These are phyloP conservation scores for Zhuqinia jingwanae DNA, from an alignment of 2,888 invertebrate genomes.

Conservation along the genomic window DNA sequence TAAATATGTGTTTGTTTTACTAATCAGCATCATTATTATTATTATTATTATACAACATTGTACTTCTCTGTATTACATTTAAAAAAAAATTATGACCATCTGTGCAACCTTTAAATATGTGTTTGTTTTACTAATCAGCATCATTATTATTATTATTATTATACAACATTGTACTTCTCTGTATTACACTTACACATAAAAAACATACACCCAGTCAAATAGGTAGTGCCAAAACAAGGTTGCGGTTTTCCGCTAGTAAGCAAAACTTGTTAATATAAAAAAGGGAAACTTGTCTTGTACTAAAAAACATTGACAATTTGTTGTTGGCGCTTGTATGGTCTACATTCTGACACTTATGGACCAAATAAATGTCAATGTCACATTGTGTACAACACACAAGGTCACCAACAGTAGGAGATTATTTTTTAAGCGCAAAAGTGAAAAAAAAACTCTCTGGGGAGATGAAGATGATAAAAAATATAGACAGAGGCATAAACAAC, in stretches of 20 bases:
- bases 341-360: not conserved
- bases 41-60: not conserved
- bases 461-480: not conserved
- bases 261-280: too few species aligned
- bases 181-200: too few species aligned
- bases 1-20: conserved; percentile 16
- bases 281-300: too few species aligned
- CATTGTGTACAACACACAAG: too few species aligned
- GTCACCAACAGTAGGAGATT: not conserved
- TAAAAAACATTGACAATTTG: too few species aligned
- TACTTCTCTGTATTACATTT: not conserved
- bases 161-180: not conserved
- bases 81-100: too few species aligned
- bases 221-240: not conserved
- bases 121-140: conserved; percentile 32
- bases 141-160: not conserved
- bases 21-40: conserved; percentile 12
- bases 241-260: too few species aligned
- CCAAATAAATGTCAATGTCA: conserved; percentile 32
- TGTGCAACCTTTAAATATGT: not conserved
- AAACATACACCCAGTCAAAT: too few species aligned
- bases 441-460: not conserved
- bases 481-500: not conserved
- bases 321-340: not conserved
- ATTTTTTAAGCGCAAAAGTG: not conserved